phyloP scores from a whole-genome alignment of 30 jellyfish, hydroid and myxozoan genomes.

The Calvadosia cruxmelitensis region DNA sequence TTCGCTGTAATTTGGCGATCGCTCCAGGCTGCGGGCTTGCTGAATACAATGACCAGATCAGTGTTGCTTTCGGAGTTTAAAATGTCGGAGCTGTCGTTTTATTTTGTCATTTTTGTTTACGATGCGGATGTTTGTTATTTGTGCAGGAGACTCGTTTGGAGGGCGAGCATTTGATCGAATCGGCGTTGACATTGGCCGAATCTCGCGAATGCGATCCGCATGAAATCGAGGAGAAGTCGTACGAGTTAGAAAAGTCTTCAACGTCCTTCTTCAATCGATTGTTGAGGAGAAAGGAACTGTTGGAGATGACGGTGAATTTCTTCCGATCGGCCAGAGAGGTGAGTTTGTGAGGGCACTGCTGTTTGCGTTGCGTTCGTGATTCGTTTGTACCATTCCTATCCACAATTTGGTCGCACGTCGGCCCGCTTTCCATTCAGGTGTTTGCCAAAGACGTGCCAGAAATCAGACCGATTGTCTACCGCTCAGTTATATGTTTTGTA shows the following conservation, averaged over 20 bases:
- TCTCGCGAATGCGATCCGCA: slow-evolving; percentile 91
- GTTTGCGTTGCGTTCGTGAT: too few species aligned
- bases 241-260: slow-evolving; percentile 36
- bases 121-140: background rate
- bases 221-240: slow-evolving; percentile 44
- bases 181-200: slow-evolving; percentile 54
- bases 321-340: slow-evolving; percentile 78
- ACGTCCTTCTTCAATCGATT: slow-evolving; percentile 30
- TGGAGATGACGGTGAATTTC: slow-evolving; percentile 81
- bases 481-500: too few species aligned
- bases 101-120: too few species aligned
- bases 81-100: too few species aligned
- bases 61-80: too few species aligned
- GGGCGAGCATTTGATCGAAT: slow-evolving; percentile 41
- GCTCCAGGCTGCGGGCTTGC: too few species aligned
- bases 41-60: background rate
- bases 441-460: too few species aligned
- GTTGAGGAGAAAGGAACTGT: slow-evolving; percentile 29
- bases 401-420: too few species aligned
- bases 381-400: too few species aligned
- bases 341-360: background rate
- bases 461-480: too few species aligned
- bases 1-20: too few species aligned
- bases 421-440: too few species aligned
- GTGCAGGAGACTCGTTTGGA: slow-evolving; percentile 42